Evolutionary conservation across 2,113 vertebrate species (phyloP).

Genomic region (Sapayoa aenigma): DNA sequence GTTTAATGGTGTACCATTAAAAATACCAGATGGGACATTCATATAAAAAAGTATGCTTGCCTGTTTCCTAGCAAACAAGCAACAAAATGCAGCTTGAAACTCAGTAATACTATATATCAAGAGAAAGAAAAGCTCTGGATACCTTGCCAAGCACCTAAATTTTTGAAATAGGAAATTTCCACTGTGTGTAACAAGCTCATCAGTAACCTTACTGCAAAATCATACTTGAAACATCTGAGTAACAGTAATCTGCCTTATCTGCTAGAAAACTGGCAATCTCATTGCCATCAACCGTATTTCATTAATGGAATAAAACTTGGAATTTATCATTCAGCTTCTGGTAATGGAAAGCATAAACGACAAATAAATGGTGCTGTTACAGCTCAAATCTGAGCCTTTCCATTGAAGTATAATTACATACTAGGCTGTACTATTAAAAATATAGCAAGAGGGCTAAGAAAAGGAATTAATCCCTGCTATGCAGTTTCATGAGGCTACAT

Average conservation of each 20-base stretch:
- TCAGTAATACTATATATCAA: not conserved
- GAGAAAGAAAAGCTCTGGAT: not conserved
- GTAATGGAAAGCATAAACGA: not conserved
- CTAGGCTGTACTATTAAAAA: not conserved
- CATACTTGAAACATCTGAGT: not conserved
- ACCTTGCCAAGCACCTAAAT: not conserved
- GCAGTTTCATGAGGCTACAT: not conserved
- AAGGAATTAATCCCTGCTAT: not conserved
- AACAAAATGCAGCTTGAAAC: not conserved
- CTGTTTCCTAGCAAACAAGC: not conserved
- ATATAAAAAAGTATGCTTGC: not conserved
- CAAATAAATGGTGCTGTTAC: not conserved
- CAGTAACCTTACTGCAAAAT: not conserved
- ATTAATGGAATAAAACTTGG: not conserved
- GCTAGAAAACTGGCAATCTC: not conserved
- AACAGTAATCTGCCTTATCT: not conserved
- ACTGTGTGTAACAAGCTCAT: not conserved
- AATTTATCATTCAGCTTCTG: not conserved
- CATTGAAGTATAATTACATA: not conserved
- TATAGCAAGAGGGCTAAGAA: not conserved
- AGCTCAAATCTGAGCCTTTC: not conserved
- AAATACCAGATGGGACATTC: not conserved
- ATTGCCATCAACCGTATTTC: not conserved
- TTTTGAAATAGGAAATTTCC: constrained; percentile 25
- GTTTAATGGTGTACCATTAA: not conserved